Percentiles rank a stretch among this genome's conserved stretches.
These are phyloP conservation scores for Trichonephila clavipes DNA, from an alignment of 1,140 invertebrate genomes.

Conservation along the genomic window DNA sequence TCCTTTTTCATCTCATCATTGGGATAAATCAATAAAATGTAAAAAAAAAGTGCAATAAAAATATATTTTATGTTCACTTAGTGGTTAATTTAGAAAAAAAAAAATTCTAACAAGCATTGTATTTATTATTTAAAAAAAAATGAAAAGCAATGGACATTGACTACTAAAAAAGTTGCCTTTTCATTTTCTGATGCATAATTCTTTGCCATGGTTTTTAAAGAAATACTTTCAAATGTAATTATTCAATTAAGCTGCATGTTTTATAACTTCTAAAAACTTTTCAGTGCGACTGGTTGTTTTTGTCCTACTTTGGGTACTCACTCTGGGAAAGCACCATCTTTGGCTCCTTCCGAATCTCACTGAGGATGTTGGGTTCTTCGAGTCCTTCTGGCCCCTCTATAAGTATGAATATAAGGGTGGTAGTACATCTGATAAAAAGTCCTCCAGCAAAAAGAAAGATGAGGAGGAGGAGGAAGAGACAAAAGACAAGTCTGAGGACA, in stretches of 20 bases:
- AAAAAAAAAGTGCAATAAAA: too few species aligned
- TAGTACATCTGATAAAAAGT: conserved; percentile 81
- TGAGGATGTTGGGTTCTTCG: conserved; percentile 99
- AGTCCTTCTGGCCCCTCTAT: conserved; percentile 98
- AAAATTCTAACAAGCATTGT: too few species aligned
- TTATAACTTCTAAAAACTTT: conserved; percentile 77
- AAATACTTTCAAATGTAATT: background rate
- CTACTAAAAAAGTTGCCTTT: too few species aligned
- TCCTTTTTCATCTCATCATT: too few species aligned
- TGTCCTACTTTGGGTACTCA: conserved; percentile 93
- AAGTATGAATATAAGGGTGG: conserved; percentile 90
- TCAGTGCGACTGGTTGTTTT: conserved; percentile 93
- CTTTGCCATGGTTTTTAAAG: too few species aligned
- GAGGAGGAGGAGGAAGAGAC: conserved; percentile 80
- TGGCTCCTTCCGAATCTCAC: conserved; percentile 99
- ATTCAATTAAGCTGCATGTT: too few species aligned
- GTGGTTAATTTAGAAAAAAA: too few species aligned
- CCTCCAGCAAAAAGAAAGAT: conserved; percentile 79
- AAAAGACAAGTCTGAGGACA: conserved; percentile 80
- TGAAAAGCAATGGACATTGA: too few species aligned
- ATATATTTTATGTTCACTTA: too few species aligned
- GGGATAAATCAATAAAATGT: too few species aligned
- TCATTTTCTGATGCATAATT: too few species aligned
- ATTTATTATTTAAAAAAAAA: too few species aligned
- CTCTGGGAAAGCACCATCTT: conserved; percentile 94